Evolutionary conservation across 2,888 invertebrate genomes (phyloP).

Genomic region (Eugnorisma glareosa): DNA sequence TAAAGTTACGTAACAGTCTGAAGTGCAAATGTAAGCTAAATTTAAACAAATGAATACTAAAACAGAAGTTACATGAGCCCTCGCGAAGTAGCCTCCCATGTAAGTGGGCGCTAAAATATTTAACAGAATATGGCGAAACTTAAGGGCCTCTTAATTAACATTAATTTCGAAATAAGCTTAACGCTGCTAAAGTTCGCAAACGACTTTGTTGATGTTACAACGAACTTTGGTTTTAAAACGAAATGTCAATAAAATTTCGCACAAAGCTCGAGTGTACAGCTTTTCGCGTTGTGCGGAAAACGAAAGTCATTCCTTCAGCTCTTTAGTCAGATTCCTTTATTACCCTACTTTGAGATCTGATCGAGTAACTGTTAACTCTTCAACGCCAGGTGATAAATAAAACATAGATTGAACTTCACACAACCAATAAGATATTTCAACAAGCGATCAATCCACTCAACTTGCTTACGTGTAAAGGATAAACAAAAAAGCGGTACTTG

Average conservation of each 20-base stretch:
- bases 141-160: slow-evolving; percentile 62
- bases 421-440: slow-evolving; percentile 21
- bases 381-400: slow-evolving; percentile 10
- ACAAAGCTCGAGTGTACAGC: slow-evolving; percentile 21
- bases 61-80: slow-evolving; percentile 44
- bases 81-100: slow-evolving; percentile 35
- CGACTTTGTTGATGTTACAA: slow-evolving; percentile 33
- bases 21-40: slow-evolving; percentile 50
- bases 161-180: slow-evolving; percentile 59
- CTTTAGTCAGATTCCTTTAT: slow-evolving; percentile 2
- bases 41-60: slow-evolving; percentile 56
- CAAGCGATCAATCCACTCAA: slow-evolving; percentile 23
- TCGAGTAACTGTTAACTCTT: slow-evolving; percentile 9
- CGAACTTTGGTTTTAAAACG: slow-evolving; percentile 52
- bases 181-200: slow-evolving; percentile 47
- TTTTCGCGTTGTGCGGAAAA: slow-evolving; percentile 18
- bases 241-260: slow-evolving; percentile 40
- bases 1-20: slow-evolving; percentile 43
- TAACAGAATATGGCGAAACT: slow-evolving; percentile 52
- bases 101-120: slow-evolving; percentile 61
- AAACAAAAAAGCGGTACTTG: slow-evolving; percentile 32
- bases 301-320: slow-evolving; percentile 6
- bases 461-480: slow-evolving; percentile 13
- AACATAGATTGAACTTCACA: slow-evolving; percentile 5
- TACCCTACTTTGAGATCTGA: background rate